Conservation (phyloP, 2,113 vertebrate species). For the Prionailurus bengalensis region DNA sequence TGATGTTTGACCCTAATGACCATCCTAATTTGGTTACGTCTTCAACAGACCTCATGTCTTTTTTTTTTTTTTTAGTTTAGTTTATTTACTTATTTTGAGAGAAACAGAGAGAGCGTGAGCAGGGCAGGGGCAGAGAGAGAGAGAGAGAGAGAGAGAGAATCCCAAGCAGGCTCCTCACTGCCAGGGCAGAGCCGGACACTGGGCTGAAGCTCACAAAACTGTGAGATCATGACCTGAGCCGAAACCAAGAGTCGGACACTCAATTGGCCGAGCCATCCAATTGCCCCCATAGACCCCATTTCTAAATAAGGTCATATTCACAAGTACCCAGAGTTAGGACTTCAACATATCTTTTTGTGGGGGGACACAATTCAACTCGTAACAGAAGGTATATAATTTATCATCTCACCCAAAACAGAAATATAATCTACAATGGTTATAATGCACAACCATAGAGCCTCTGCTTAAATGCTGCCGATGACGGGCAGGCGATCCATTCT, state of each 20-base stretch:
- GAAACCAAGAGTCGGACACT: too few species aligned
- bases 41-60: background rate
- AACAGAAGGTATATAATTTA: background rate
- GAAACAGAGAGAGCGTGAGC: too few species aligned
- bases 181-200: too few species aligned
- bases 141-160: too few species aligned
- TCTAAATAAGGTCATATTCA: background rate
- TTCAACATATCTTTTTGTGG: background rate
- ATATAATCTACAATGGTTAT: too few species aligned
- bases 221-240: too few species aligned
- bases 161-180: too few species aligned
- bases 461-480: background rate
- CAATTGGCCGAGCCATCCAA: too few species aligned
- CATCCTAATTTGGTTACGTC: background rate
- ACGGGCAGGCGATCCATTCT: background rate
- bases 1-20: background rate
- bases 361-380: background rate
- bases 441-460: background rate
- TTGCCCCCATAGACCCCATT: background rate
- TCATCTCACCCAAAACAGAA: background rate
- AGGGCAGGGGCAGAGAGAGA: too few species aligned
- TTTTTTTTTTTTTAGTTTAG: too few species aligned
- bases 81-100: too few species aligned
- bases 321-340: background rate
- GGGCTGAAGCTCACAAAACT: too few species aligned